A percentile compares a stretch with the other conserved stretches of the same genome.
These are phyloP conservation scores for Scortum barcoo DNA, from an alignment of 2,113 vertebrate species.

Conservation along the genomic window DNA sequence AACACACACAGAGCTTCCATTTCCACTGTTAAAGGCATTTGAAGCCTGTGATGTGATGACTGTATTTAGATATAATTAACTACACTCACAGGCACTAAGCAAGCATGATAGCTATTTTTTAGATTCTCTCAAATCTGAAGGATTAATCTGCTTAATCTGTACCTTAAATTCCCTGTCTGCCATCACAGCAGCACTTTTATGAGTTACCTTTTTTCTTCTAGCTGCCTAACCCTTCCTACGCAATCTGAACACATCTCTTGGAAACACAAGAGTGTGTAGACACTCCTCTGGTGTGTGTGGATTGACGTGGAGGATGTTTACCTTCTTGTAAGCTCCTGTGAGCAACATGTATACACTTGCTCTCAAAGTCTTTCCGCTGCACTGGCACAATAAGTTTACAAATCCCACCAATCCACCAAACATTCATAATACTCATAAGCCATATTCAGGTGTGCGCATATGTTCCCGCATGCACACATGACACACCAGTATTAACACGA, in stretches of 20 bases:
- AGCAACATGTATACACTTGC: constrained; percentile 58
- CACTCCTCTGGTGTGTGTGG: constrained; percentile 19
- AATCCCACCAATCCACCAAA: constrained; percentile 27
- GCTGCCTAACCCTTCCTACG: constrained; percentile 40
- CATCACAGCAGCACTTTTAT: constrained; percentile 23
- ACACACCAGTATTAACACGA: constrained; percentile 59
- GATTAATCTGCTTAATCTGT: constrained; percentile 67
- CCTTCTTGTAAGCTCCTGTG: constrained; percentile 53
- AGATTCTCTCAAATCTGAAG: constrained; percentile 51
- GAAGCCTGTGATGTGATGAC: constrained; percentile 48
- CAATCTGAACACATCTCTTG: constrained; percentile 15
- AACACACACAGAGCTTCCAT: constrained; percentile 27
- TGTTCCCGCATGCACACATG: constrained; percentile 7
- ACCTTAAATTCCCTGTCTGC: constrained; percentile 39
- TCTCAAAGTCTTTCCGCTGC: constrained; percentile 35
- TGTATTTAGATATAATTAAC: constrained; percentile 51
- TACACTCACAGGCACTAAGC: constrained; percentile 37
- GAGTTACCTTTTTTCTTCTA: constrained; percentile 45
- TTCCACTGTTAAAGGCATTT: constrained; percentile 8
- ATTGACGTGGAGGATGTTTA: constrained; percentile 56
- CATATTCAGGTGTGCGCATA: constrained; percentile 38
- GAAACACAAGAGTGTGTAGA: constrained; percentile 4
- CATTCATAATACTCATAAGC: constrained; percentile 21
- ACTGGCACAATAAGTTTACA: constrained; percentile 37
- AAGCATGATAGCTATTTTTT: constrained; percentile 43